Evolutionary conservation across 2,888 invertebrate species (phyloP), one percentile per base, ranked within the genome.

Genomic region (Neoscelio sp.): DNA sequence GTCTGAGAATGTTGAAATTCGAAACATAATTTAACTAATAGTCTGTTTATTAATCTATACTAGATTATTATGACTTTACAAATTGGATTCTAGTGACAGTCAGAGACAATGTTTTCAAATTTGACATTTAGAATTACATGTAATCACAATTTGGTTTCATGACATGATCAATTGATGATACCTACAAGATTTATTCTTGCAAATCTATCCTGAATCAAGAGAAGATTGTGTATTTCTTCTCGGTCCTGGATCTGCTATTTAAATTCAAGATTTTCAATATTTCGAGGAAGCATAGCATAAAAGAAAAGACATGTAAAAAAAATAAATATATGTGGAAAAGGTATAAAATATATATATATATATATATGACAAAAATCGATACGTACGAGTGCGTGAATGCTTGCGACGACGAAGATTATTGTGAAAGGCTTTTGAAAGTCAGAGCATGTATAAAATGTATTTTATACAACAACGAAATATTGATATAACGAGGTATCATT

Each of bases 381-480:
- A 15, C 28, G 44, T 58, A 44, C 54, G 60, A 38, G 54, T 54
- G 42, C 42, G 70, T 46, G 67, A 38, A 62, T 62, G 74, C 40
- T 64, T 71, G 70, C 44, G 48, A 76, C 20, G 73, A 70, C 17
- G 46, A 48, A 26, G 54, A 75, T 17, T 35, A 38, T 40, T 50
- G 50, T 48, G 18, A 67, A 60, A 65, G 44, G 44, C 28, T 56
- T 20, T 42, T 28, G 60, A 73, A 40, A 62, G 75, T 60, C 40
- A 58, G 76, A 81, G 76, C 80, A 82, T 86, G 86, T 86, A 87
- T 85, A 86, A 85, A 86, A 82, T 86, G 85, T 87, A 86, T 86
- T 87, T 85, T 85, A 86, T 85, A 85, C 83, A 83, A 85, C 80
- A 78, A 80, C 71, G 76, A 79, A 52, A 80, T 75, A 84, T 79